These are phyloP conservation scores for Apodemia mormo DNA, from an alignment of 2,888 invertebrate species.

Conservation along the genomic window DNA sequence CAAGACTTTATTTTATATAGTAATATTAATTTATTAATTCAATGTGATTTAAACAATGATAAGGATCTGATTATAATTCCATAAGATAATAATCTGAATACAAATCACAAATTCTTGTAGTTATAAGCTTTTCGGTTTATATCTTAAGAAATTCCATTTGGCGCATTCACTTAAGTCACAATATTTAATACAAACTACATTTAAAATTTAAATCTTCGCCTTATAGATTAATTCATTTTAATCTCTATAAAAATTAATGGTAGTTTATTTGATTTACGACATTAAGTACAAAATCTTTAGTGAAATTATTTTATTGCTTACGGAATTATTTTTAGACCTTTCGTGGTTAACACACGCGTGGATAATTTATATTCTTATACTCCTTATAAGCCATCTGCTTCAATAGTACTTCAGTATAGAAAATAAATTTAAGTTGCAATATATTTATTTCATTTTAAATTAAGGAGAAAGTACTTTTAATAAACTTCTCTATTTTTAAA, in stretches of 20 bases:
- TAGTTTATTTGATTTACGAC: constrained; percentile 39
- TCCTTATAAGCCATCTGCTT: not conserved
- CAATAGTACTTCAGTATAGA: not conserved
- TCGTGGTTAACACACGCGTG: not conserved
- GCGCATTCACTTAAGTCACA: not conserved
- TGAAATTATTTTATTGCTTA: constrained; percentile 32
- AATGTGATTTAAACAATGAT: no score
- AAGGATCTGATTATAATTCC: not conserved
- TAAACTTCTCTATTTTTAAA: not conserved
- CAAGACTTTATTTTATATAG: no score
- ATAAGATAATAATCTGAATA: not conserved
- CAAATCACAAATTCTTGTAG: not conserved
- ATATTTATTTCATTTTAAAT: not conserved
- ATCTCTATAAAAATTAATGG: constrained; percentile 32
- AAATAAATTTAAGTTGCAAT: not conserved
- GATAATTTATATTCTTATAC: not conserved
- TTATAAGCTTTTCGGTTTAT: not conserved
- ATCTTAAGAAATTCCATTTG: not conserved
- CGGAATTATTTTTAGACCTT: constrained; percentile 22
- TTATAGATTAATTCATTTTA: constrained; percentile 2
- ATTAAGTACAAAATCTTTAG: constrained; percentile 38
- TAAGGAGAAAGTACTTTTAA: not conserved
- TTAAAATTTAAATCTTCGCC: constrained; percentile 6
- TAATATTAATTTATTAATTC: no score
- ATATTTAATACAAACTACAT: constrained; percentile 4